Base-by-base conservation (phyloP, 1,140 invertebrate genomes). In the Pissodes strobi region DNA sequence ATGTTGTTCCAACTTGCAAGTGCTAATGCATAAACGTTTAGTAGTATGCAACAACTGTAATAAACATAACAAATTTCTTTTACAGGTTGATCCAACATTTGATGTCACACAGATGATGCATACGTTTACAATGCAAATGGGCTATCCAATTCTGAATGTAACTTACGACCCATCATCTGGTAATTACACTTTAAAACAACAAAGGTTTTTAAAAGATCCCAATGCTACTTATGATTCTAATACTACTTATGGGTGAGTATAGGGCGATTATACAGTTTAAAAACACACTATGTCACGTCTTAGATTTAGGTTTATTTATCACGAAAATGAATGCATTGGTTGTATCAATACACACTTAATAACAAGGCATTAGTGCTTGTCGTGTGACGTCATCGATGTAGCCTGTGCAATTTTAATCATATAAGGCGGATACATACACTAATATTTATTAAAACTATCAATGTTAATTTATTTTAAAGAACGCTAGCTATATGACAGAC, bases 61-160 rank as follows among this genome's bases (percentile, higher is more conserved):
- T 18, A 9, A 21, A 18, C 19, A n/a, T 46, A 46, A 5, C 23
- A 1, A 8, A 9, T 48, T 21, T n/a, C n/a, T n/a, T n/a, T n/a
- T n/a, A 10, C 49, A 60, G 57, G 45, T 79, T 2, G 74, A 72
- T 13, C 64, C 75, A 15, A 71, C 78, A 17, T 72, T 85, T 10
- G 82, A 87, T 66, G 77, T 90, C 4, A 86, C 86, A 0, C 75
- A 83, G 13, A 89, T 97, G 43, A 93, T 98, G 90, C 87, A 94
- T 68, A 95, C 93, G 0, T 98, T 94, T 92, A 95, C 91, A 0
- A 82, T 85, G 30, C 95, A 98, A 81, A 96, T 92, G 89, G 95
- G 95, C 5, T 93, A 89, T 68, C 95, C 95, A 0, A 82, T 95
- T 0, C 79, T 97, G 0, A 85, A 80, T 1, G 86, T 92, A 1